Base-by-base conservation (phyloP, 2,797 vertebrate genomes). In the Melanogrammus aeglefinus region DNA sequence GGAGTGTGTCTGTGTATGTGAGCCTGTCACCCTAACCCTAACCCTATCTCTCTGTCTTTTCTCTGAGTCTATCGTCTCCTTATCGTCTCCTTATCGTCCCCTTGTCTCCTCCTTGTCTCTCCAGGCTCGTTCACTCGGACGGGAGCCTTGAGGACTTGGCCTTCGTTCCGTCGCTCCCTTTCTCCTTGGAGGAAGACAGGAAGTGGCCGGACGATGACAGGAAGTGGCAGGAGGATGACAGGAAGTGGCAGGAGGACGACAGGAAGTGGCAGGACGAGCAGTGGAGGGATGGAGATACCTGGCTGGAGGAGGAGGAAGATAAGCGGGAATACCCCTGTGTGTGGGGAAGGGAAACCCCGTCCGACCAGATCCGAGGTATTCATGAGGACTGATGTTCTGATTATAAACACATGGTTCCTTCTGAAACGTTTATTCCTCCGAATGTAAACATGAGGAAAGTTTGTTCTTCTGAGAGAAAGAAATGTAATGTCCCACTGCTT, bases 61-160 rank as follows among this genome's bases (percentile, higher is more conserved):
- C 27, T 51, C 14, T 75, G 6, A 51, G 44, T 75, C 74, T 18
- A 8, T n/a, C 16, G 27, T 33, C 31, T 33, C 31, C 31, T 33
- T 33, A 33, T 4, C 31, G 13, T 72, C 13, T 73, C 36, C 39
- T 9, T 73, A 35, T 39, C 33, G 31, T 33, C 31, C 31, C 31
- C 31, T 33, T 35, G 6, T 79, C 36, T 84, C 69, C 31, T 4
- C 31, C 31, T 33, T 35, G 6, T 79, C 36, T 84, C 69, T 77
- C 84, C 93, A 99, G 97, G 85, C 86, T 99, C 86, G 97, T 97
- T 24, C 96, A 98, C 83, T 95, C 96, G 70, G 97, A 99, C 1
- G 97, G 96, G 75, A 99, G 97, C 90, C 92, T 99, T 47, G 95
- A 95, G 0, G 97, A 99, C 83, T 85, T 99, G 72, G 94, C 96